These are phyloP conservation scores for Muricea muricata DNA, from an alignment of 92 coral and sea anemone genomes.

Conservation along the genomic window DNA sequence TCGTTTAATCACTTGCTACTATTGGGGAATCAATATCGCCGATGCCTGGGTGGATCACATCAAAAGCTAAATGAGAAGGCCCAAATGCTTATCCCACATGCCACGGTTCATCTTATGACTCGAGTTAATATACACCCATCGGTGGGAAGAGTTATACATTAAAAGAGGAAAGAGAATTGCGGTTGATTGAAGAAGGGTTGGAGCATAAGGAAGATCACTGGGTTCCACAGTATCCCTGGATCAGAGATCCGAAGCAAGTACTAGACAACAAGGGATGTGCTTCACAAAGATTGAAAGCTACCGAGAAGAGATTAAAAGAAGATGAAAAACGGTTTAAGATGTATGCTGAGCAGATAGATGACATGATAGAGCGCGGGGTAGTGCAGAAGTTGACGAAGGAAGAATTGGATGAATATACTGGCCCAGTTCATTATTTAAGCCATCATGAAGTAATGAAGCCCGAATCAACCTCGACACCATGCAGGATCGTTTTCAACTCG, in stretches of 20 bases:
- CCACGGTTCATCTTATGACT: background rate
- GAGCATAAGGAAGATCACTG: constrained; percentile 51
- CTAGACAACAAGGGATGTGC: constrained; percentile 60
- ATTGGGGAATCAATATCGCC: constrained; percentile 8
- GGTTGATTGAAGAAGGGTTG: constrained; percentile 42
- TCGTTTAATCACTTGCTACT: background rate
- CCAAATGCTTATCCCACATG: no score
- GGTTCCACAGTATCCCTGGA: constrained; percentile 69
- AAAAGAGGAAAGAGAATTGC: constrained; percentile 55
- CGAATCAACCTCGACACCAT: constrained; percentile 63
- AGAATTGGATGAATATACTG: constrained; percentile 31
- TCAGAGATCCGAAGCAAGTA: constrained; percentile 52
- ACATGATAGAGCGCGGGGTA: constrained; percentile 43
- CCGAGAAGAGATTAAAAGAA: constrained; percentile 40
- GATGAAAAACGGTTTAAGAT: background rate
- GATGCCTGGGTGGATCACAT: constrained; percentile 51
- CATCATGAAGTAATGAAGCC: constrained; percentile 54
- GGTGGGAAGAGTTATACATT: constrained; percentile 49
- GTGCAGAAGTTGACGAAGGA: constrained; percentile 41
- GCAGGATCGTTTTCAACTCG: constrained; percentile 64
- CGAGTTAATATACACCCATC: constrained; percentile 23
- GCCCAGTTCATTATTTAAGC: constrained; percentile 55
- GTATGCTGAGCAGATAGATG: constrained; percentile 40
- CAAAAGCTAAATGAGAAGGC: background rate
- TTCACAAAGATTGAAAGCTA: constrained; percentile 7